Evolutionary conservation across 2,888 invertebrate genomes (phyloP).

Genomic region (Cepaea hortensis): DNA sequence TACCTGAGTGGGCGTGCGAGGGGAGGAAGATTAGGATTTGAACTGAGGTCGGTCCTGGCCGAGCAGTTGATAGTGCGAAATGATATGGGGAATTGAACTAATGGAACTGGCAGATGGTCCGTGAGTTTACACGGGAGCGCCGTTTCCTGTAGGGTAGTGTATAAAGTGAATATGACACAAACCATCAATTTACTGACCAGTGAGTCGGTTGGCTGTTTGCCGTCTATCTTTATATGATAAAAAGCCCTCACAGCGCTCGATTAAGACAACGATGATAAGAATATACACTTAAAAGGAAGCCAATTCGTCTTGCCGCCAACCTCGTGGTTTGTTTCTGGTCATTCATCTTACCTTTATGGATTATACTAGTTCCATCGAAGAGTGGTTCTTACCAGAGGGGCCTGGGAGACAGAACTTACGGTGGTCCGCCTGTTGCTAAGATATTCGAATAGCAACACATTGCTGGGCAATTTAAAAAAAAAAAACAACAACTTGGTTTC

Average conservation of each 20-base stretch:
- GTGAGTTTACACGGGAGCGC: constrained; percentile 21
- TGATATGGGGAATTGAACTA: constrained; percentile 19
- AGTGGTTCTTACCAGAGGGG: too few species aligned
- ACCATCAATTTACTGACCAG: constrained; percentile 39
- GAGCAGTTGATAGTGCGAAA: constrained; percentile 23
- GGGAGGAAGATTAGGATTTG: constrained; percentile 28
- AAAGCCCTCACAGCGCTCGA: not conserved
- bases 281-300: constrained; percentile 13
- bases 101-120: constrained; percentile 36
- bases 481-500: too few species aligned
- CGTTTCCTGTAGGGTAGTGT: constrained; percentile 25
- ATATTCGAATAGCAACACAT: too few species aligned
- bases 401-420: too few species aligned
- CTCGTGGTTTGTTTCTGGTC: not conserved
- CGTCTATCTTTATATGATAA: constrained; percentile 25
- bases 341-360: not conserved
- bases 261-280: constrained; percentile 34
- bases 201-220: constrained; percentile 21
- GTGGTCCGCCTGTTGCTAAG: too few species aligned
- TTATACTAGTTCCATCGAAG: too few species aligned
- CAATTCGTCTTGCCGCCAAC: constrained; percentile 7
- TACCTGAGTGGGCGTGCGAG: constrained; percentile 33
- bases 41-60: constrained; percentile 38
- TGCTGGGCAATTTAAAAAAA: too few species aligned
- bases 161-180: constrained; percentile 29